These are phyloP conservation scores for Chrosomus eos DNA, from an alignment of 2,797 vertebrate genomes.

Conservation along the genomic window DNA sequence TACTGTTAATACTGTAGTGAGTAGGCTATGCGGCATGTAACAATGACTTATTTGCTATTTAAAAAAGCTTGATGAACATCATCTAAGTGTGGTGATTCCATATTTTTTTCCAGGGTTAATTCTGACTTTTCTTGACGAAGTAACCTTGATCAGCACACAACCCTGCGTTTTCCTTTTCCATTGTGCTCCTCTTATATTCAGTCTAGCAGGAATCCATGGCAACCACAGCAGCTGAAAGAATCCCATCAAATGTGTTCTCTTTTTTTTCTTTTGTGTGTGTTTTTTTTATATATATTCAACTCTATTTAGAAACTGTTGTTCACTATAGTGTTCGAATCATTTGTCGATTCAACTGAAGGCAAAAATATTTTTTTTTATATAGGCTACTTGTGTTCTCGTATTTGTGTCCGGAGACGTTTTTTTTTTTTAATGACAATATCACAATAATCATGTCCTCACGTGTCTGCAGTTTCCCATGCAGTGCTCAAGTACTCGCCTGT, in stretches of 20 bases:
- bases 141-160: not conserved
- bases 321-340: not conserved
- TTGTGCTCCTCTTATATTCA: constrained; percentile 22
- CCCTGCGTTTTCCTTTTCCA: not conserved
- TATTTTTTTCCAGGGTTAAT: not conserved
- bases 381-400: not conserved
- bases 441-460: too few relatives aligned
- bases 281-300: not conserved
- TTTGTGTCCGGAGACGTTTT: not conserved
- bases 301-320: not conserved
- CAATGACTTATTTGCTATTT: too few relatives aligned
- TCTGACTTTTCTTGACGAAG: not conserved
- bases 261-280: not conserved
- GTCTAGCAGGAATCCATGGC: constrained; percentile 24
- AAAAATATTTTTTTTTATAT: not conserved
- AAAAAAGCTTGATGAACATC: not conserved
- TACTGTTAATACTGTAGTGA: not conserved
- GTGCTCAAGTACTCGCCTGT: too few relatives aligned
- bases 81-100: not conserved
- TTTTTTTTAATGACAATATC: not conserved
- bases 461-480: too few relatives aligned
- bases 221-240: constrained; percentile 31
- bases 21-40: too few relatives aligned
- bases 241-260: not conserved
- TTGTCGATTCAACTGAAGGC: not conserved